Evolutionary conservation across 1,140 invertebrate species (phyloP).

Genomic region (Zaprionus kolodkinae): DNA sequence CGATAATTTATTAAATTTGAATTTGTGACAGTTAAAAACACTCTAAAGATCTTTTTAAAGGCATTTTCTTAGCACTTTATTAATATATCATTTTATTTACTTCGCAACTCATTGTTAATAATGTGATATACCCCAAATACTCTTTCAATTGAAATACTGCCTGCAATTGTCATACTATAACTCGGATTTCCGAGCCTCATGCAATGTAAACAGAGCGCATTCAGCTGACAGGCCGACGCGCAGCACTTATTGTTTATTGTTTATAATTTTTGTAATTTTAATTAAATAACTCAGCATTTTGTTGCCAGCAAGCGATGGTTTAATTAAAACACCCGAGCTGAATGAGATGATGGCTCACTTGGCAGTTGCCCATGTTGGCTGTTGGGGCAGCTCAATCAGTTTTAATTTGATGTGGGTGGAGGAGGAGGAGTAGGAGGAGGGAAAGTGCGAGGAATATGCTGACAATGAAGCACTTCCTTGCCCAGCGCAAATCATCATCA

Average conservation of each 20-base stretch:
- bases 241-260: conserved; percentile 59
- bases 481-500: conserved; percentile 13
- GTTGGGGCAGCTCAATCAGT: conserved; percentile 51
- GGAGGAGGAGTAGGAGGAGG: not conserved
- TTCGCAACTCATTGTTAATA: not conserved
- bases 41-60: not conserved
- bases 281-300: conserved; percentile 70
- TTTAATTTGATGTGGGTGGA: conserved; percentile 46
- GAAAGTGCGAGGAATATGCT: conserved; percentile 4
- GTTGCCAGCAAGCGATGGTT: conserved; percentile 30
- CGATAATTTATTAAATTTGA: not conserved
- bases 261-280: conserved; percentile 81
- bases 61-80: not conserved
- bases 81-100: not conserved
- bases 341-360: conserved; percentile 67
- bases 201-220: conserved; percentile 63
- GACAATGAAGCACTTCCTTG: conserved; percentile 65
- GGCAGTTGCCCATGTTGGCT: conserved; percentile 34
- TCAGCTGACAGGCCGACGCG: conserved; percentile 47
- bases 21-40: too few relatives aligned
- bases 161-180: conserved; percentile 50
- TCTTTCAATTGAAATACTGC: conserved; percentile 33
- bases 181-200: conserved; percentile 33
- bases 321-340: conserved; percentile 34
- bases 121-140: not conserved